phyloP scores from a whole-genome alignment of 1,140 invertebrate genomes.

The Stratiolaelaps scimitus region DNA sequence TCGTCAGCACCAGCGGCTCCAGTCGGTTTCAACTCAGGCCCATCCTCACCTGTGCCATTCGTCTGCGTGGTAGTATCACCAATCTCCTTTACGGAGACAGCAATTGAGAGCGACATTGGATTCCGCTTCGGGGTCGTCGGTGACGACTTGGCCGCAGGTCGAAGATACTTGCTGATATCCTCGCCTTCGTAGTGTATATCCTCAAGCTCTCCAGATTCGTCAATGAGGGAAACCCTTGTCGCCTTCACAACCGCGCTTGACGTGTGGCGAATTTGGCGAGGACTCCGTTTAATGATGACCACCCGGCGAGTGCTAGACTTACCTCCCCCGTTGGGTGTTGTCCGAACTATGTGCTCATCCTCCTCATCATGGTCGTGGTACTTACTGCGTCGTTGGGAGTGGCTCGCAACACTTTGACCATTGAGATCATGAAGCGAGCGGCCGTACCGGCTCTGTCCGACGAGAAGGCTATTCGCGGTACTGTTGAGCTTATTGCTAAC shows the following conservation, averaged over 20 bases:
- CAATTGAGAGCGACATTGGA: conserved; percentile 26
- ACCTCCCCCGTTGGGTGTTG: neutral
- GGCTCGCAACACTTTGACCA: conserved; percentile 20
- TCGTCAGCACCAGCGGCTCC: neutral
- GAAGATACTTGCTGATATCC: neutral
- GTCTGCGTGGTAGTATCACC: conserved; percentile 18
- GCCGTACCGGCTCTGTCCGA: conserved; percentile 2
- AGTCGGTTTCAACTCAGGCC: neutral
- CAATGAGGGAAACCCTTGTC: neutral
- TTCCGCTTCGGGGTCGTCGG: neutral
- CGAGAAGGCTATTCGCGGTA: neutral
- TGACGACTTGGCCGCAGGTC: neutral
- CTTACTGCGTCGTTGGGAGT: conserved; percentile 22
- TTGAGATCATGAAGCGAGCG: conserved; percentile 26
- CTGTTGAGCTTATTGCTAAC: conserved; percentile 9
- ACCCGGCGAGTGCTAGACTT: conserved; percentile 15
- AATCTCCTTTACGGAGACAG: conserved; percentile 25
- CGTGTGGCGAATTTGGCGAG: neutral
- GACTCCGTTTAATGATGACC: neutral
- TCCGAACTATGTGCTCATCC: neutral
- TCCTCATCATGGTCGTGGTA: neutral
- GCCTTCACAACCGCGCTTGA: conserved; percentile 3
- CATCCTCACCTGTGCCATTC: conserved; percentile 6
- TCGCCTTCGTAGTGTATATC: conserved; percentile 4
- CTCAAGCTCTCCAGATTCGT: conserved; percentile 1